Conservation (phyloP, 2,797 vertebrate genomes). For the Diplodus puntazzo region DNA sequence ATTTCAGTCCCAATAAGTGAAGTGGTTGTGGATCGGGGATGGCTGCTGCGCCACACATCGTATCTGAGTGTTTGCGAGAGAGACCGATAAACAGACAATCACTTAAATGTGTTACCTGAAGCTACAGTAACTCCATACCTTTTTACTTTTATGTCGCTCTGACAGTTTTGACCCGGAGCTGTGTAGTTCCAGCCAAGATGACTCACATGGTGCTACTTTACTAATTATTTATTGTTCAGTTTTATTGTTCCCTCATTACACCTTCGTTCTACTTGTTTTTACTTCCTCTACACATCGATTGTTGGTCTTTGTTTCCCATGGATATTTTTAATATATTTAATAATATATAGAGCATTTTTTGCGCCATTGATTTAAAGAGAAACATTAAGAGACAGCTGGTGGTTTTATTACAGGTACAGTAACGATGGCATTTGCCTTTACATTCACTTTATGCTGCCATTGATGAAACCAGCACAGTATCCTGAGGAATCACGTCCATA, state of each 20-base stretch:
- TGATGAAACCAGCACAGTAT: neutral
- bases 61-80: neutral
- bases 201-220: neutral
- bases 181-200: neutral
- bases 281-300: neutral
- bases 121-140: slow-evolving; percentile 8
- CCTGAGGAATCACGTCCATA: neutral
- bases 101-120: slow-evolving; percentile 14
- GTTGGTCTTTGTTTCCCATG: neutral
- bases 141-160: slow-evolving; percentile 12
- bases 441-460: neutral
- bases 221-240: slow-evolving; percentile 17
- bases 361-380: neutral
- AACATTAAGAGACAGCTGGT: neutral
- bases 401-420: neutral
- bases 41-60: neutral
- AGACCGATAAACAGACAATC: slow-evolving; percentile 9
- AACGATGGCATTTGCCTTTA: neutral
- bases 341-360: neutral
- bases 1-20: neutral
- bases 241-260: neutral
- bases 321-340: neutral
- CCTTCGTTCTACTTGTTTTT: neutral
- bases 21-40: neutral
- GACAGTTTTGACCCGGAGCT: slow-evolving; percentile 21